A percentile compares a stretch with the other conserved stretches of the same genome.
Conservation (phyloP, 2,888 invertebrate genomes). For the Pterostichus madidus region DNA sequence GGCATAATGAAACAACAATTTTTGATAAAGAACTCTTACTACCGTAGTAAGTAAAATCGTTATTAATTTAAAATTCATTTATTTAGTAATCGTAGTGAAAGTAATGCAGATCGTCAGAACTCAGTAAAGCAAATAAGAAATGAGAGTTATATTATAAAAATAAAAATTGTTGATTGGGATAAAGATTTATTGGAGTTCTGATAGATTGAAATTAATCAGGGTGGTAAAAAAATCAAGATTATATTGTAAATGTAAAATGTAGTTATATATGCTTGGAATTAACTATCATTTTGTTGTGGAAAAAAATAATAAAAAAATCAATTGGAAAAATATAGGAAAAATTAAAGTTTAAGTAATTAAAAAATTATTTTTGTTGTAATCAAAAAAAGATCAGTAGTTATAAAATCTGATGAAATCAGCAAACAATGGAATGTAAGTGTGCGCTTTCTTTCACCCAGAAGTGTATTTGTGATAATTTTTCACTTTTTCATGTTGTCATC, state of each 20-base stretch:
- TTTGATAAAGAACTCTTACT: too few relatives aligned
- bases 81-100: background rate
- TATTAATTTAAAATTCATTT: background rate
- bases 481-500: slow-evolving; percentile 54
- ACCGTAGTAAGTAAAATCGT: too few relatives aligned
- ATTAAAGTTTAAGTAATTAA: slow-evolving; percentile 57
- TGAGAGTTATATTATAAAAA: slow-evolving; percentile 22
- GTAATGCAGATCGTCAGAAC: slow-evolving; percentile 33
- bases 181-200: slow-evolving; percentile 42
- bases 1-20: too few relatives aligned
- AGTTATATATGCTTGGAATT: slow-evolving; percentile 55
- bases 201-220: slow-evolving; percentile 48
- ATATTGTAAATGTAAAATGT: slow-evolving; percentile 54
- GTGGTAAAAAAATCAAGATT: slow-evolving; percentile 20
- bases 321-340: slow-evolving; percentile 39
- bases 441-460: slow-evolving; percentile 55
- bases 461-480: slow-evolving; percentile 65
- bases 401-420: slow-evolving; percentile 62
- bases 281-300: slow-evolving; percentile 50
- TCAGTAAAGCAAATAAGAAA: slow-evolving; percentile 10
- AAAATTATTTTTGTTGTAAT: slow-evolving; percentile 61
- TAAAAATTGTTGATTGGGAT: slow-evolving; percentile 18
- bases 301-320: slow-evolving; percentile 48
- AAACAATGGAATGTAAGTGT: slow-evolving; percentile 50
- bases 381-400: slow-evolving; percentile 42